phyloP scores from a whole-genome alignment of 2,113 vertebrate species.

The Formicarius rufipectus region DNA sequence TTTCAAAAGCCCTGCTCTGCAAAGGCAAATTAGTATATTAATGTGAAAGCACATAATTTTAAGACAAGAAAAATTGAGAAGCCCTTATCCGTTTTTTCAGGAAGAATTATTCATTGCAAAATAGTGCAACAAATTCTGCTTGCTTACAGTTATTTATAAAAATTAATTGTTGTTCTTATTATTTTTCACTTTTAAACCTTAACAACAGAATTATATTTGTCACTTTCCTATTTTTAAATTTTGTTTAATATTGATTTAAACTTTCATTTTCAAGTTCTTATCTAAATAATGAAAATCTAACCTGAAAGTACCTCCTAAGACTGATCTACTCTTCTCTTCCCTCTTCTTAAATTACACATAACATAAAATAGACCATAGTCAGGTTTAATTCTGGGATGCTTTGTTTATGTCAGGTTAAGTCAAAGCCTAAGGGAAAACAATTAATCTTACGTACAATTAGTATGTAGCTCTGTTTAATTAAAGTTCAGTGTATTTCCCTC shows the following conservation, averaged over 20 bases:
- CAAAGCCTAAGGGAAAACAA: background rate
- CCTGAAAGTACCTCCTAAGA: background rate
- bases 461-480: background rate
- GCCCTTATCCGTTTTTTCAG: background rate
- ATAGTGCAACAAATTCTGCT: background rate
- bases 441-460: background rate
- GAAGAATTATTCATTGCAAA: background rate
- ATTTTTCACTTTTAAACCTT: background rate
- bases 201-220: background rate
- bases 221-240: constrained; percentile 1
- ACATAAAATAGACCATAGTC: background rate
- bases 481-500: background rate
- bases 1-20: constrained; percentile 8
- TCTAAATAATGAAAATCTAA: background rate
- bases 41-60: background rate
- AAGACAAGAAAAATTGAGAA: background rate
- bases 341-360: background rate
- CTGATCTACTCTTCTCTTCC: background rate
- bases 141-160: background rate
- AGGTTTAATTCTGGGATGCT: background rate
- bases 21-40: constrained; percentile 12
- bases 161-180: background rate
- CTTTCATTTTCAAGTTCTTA: background rate
- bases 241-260: background rate
- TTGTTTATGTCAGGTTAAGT: background rate